A percentile compares a stretch with the other conserved stretches of the same genome.
These are phyloP conservation scores for Drosophila nigrodunni DNA, from an alignment of 1,140 invertebrate genomes.

Conservation along the genomic window DNA sequence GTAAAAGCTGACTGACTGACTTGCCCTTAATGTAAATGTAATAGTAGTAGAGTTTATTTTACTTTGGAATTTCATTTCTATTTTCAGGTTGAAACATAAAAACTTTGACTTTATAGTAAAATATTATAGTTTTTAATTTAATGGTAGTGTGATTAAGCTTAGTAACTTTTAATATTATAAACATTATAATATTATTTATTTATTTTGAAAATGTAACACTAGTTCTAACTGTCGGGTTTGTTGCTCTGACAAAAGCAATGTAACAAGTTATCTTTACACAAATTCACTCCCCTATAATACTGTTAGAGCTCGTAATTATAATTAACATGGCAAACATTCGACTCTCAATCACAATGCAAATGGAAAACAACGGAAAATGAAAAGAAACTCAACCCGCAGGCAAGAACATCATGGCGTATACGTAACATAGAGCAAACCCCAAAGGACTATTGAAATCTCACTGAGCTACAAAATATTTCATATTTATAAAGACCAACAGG, in stretches of 20 bases:
- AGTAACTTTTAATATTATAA: too few relatives aligned
- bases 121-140: too few relatives aligned
- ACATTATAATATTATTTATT: too few relatives aligned
- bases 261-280: conserved; percentile 19
- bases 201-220: neutral
- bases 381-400: conserved; percentile 17
- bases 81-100: too few relatives aligned
- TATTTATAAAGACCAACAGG: conserved; percentile 27
- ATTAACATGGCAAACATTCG: conserved; percentile 68
- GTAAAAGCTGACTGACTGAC: neutral
- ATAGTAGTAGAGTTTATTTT: neutral
- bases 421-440: conserved; percentile 21
- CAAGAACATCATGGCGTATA: conserved; percentile 35
- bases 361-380: conserved; percentile 30
- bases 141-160: too few relatives aligned
- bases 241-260: neutral
- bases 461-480: conserved; percentile 33
- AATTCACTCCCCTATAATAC: conserved; percentile 24
- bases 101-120: too few relatives aligned
- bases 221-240: neutral
- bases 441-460: conserved; percentile 51
- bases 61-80: neutral
- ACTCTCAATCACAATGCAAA: conserved; percentile 37
- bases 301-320: conserved; percentile 48
- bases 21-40: conserved; percentile 14